Evolutionary conservation across 2,113 vertebrate genomes (phyloP), one percentile per base, ranked within the genome.

Genomic region (Hassar affinis): DNA sequence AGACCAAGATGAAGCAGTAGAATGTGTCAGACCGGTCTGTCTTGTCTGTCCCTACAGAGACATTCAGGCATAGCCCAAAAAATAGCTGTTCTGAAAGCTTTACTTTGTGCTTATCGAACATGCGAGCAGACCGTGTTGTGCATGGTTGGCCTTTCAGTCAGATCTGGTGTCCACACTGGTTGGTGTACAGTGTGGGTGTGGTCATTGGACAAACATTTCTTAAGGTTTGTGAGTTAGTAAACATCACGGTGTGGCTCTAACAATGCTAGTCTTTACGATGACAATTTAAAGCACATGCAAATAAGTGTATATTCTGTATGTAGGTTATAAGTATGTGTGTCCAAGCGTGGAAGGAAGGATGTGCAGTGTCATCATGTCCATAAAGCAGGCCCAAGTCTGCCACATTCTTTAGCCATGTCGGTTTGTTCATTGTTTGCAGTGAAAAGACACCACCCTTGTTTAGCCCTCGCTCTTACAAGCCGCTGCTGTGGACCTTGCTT

Each of bases 1-100:
- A 51, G 30, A 22, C 10, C 1, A 4, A 49, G 27, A 38, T 1
- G 0, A 18, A 35, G 51, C 25, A 30, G 0, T 2, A 22, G 6
- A 86, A 77, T 72, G 76, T n/a, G 20, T 74, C 72, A 87, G 91
- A 93, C 91, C 88, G 87, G 91, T 93, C 91, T 82, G 79, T 88
- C 89, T 89, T 33, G 90, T 92, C 87, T 79, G 5, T 4, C 42
- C 45, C 38, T 25, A 20, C 33, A 81, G 78, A 80, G 68, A 85
- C 38, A 75, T 52, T 84, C n/a, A 56, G 22, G 3, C 72, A 54
- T 47, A 69, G 81, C 82, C 45, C 56, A 59, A 79, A 66, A 88
- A 84, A 62, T 42, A 20, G 27, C 12, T 75, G 10, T 62, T n/a
- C 25, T 51, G 51, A 76, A 84, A 69, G 71, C n/a, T 80, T 84